A percentile compares a stretch with the other conserved stretches of the same genome.
Evolutionary conservation across 2,888 invertebrate genomes (phyloP).

Genomic region (Cremastinae sp.): DNA sequence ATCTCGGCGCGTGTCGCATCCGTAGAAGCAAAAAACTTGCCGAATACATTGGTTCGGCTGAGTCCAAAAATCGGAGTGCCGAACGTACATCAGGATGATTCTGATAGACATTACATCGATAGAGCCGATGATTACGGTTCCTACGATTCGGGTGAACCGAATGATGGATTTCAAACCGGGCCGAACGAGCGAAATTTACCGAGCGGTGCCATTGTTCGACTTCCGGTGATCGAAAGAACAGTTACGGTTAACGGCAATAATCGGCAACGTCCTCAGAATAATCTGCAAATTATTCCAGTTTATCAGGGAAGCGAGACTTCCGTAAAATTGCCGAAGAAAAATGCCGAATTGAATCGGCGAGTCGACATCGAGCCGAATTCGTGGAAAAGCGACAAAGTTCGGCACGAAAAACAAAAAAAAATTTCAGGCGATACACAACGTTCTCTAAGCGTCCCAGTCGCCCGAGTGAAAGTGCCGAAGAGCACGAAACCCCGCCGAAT

Average conservation of each 20-base stretch:
- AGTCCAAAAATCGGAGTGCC: not conserved
- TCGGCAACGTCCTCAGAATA: no score
- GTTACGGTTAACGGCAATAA: no score
- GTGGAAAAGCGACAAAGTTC: conserved; percentile 4
- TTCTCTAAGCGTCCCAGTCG: not conserved
- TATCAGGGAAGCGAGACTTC: no score
- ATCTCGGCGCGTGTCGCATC: not conserved
- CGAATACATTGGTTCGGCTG: not conserved
- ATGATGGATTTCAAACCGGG: not conserved
- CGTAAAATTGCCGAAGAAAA: no score
- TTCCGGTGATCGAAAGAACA: no score
- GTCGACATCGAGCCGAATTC: not conserved
- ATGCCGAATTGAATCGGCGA: no score
- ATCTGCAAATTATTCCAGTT: no score
- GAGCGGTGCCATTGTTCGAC: no score
- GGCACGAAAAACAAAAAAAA: not conserved
- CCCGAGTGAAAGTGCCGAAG: conserved; percentile 16
- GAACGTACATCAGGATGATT: conserved; percentile 1
- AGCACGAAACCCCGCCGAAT: no score
- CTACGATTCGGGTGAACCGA: conserved; percentile 3
- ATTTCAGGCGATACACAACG: not conserved
- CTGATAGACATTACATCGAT: not conserved
- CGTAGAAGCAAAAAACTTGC: conserved; percentile 13
- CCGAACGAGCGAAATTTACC: conserved; percentile 4
- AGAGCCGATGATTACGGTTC: conserved; percentile 6